Percentiles rank a stretch among this genome's conserved stretches.
Evolutionary conservation across 2,797 vertebrate genomes (phyloP).

Genomic region (Cheirogaleus major): DNA sequence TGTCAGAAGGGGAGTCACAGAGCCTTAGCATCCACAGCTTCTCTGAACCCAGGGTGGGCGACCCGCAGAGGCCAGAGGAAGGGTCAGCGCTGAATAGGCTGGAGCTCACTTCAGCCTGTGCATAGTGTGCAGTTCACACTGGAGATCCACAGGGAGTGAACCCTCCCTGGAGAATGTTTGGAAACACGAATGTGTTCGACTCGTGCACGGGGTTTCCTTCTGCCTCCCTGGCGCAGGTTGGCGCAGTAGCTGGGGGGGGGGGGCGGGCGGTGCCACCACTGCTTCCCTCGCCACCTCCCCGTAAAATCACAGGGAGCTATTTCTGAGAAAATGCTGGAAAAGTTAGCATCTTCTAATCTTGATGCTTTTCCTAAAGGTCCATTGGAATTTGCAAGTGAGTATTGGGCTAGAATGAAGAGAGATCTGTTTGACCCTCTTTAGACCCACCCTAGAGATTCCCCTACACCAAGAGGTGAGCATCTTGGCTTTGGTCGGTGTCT

Average conservation of each 20-base stretch:
- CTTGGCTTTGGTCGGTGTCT: background rate
- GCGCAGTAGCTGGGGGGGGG: background rate
- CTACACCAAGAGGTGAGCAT: background rate
- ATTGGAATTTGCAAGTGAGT: background rate
- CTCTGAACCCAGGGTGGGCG: rapidly evolving
- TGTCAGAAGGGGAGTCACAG: background rate
- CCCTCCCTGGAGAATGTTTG: background rate
- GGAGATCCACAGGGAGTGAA: background rate
- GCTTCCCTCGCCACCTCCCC: background rate
- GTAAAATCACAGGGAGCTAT: background rate
- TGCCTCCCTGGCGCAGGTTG: background rate
- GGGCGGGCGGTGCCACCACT: background rate
- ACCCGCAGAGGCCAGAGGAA: no score
- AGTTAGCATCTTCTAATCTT: background rate
- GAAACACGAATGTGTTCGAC: background rate
- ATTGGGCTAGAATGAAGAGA: background rate
- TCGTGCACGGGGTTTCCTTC: background rate
- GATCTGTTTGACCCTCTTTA: no score
- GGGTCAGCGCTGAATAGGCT: rapidly evolving
- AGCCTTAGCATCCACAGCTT: rapidly evolving
- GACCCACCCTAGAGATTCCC: background rate
- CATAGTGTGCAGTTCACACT: no score
- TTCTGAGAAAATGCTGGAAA: background rate
- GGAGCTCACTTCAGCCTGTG: no score
- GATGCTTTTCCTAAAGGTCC: background rate